A percentile compares a stretch with the other conserved stretches of the same genome.
Conservation (phyloP, 2,888 invertebrate species). For the Agrilus mali region DNA sequence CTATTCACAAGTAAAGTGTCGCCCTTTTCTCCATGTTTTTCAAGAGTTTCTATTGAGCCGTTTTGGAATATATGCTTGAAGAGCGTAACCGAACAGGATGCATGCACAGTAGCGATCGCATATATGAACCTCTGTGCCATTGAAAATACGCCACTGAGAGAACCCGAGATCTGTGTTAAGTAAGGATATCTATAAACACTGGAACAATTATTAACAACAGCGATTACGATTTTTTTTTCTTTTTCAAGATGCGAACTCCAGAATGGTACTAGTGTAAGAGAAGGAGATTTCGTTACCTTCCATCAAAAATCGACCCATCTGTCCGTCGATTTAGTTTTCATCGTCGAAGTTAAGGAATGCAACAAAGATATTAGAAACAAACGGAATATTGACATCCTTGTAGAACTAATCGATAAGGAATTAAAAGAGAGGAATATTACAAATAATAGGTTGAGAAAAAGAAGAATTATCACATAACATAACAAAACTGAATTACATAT, state of each 20-base stretch:
- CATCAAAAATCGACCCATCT: constrained; percentile 43
- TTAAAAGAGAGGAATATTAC: constrained; percentile 44
- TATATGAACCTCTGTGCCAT: constrained; percentile 70
- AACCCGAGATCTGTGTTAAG: constrained; percentile 72
- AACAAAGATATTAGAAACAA: constrained; percentile 55
- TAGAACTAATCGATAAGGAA: constrained; percentile 56
- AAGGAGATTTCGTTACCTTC: constrained; percentile 63
- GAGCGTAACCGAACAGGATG: constrained; percentile 35
- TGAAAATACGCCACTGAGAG: constrained; percentile 61
- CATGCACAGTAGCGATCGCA: constrained; percentile 64
- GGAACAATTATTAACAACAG: not conserved
- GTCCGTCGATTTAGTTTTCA: constrained; percentile 77
- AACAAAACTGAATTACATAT: constrained; percentile 9
- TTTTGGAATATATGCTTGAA: constrained; percentile 51
- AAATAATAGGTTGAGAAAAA: constrained; percentile 47
- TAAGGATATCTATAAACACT: constrained; percentile 35
- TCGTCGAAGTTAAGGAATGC: constrained; percentile 77
- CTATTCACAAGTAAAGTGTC: constrained; percentile 57
- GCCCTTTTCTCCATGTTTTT: constrained; percentile 55
- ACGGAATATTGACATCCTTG: constrained; percentile 56
- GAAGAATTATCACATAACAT: constrained; percentile 1
- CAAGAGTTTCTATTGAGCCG: constrained; percentile 47
- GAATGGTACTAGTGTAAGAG: constrained; percentile 56
- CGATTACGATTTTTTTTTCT: too few species aligned
- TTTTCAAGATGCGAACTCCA: constrained; percentile 50